Evolutionary conservation across 2,888 invertebrate genomes (phyloP), one percentile per base, ranked within the genome.

Genomic region (Andrena hattorfiana): DNA sequence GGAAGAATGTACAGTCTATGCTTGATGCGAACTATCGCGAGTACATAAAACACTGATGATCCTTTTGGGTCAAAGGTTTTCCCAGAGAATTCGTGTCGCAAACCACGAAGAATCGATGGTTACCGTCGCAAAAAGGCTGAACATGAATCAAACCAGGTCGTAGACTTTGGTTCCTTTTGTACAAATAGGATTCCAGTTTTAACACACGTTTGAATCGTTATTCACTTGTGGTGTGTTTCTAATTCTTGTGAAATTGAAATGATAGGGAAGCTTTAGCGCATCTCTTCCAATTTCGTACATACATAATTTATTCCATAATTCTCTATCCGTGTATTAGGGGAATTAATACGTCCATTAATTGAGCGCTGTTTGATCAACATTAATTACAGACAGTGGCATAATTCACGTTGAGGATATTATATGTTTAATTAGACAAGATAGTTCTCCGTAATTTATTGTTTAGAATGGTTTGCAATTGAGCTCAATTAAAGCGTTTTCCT

Each of bases 31-130:
- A 32, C 10, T 35, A 76, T 70, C 23, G 13, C 13, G 54, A 56
- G 35, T 64, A 26, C 54, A 49, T 68, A 48, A 66, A 69, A 74
- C 64, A 32, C 16, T 5, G 42, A 67, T 20, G 48, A 10, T 32
- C 49, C 1, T 26, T n/a, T 7, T 20, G 64, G 48, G 26, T 42
- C 26, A n/a, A 68, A 32, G 7, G 16, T 32, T 48, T 56, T 10
- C 13, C 26, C 20, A 16, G 23, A 13, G 30, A 56, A 56, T 64
- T 48, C 54, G 20, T 28, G 42, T 70, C 54, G 5, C 48, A 42
- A 69, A 42, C 66, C 56, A 56, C 26, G 10, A 26, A 26, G 20
- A 56, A 56, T 26, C 56, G 26, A 23, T 56, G 3, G 56, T 56
- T 56, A 26, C 26, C 23, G 26, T 26, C 10, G 23, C 56, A 32